phyloP scores from a whole-genome alignment of 2,888 invertebrate species.

The Listrodromus nycthemerus region DNA sequence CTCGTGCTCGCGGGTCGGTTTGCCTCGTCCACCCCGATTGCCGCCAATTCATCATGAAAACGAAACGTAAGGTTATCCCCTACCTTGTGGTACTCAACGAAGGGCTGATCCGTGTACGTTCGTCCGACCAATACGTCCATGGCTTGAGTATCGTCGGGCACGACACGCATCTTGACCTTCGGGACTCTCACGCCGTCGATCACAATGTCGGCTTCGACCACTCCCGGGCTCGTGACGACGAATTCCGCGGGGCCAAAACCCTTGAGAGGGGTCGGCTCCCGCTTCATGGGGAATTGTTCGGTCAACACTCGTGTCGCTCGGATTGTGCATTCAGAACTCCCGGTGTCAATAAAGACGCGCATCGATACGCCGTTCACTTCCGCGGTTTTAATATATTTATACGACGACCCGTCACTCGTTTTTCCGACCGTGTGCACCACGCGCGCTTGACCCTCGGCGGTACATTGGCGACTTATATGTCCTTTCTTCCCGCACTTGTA shows the following conservation, averaged over 20 bases:
- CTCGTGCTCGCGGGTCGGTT: no score
- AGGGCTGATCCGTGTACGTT: slow-evolving; percentile 7
- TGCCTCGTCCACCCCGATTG: no score
- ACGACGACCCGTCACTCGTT: not conserved
- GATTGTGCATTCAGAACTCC: no score
- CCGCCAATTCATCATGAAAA: no score
- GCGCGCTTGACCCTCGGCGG: no score
- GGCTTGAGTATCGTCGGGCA: slow-evolving; percentile 7
- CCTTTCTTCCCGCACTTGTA: not conserved
- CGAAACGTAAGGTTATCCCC: slow-evolving; percentile 11
- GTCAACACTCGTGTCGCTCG: no score
- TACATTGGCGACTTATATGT: slow-evolving; percentile 1
- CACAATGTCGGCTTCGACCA: not conserved
- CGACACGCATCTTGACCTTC: not conserved
- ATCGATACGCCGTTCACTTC: not conserved
- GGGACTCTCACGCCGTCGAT: slow-evolving; percentile 13
- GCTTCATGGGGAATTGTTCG: no score
- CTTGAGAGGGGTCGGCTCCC: no score
- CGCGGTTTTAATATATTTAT: slow-evolving; percentile 1
- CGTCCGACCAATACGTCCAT: slow-evolving; percentile 27
- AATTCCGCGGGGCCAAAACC: not conserved
- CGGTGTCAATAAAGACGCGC: no score
- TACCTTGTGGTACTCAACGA: not conserved
- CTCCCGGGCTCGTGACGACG: not conserved
- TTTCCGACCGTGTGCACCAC: not conserved